Percentiles rank a stretch among this genome's conserved stretches.
Evolutionary conservation across 2,888 invertebrate species (phyloP).

Genomic region (Ormyrus labotus): DNA sequence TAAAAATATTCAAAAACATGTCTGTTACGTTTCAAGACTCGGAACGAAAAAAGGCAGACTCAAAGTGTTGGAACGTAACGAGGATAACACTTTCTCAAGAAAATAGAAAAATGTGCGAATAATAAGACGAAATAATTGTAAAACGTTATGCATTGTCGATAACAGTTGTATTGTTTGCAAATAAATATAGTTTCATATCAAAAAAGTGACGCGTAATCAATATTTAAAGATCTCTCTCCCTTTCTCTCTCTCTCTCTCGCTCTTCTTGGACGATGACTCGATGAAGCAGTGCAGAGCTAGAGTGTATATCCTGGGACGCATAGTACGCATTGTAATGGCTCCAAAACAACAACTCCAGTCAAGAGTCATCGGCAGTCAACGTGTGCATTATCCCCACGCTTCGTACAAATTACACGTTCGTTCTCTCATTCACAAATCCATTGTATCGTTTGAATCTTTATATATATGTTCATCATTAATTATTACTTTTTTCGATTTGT

Average conservation of each 20-base stretch:
- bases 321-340: constrained; percentile 55
- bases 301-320: constrained; percentile 51
- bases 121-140: constrained; percentile 39
- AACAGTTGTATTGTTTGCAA: constrained; percentile 56
- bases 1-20: neutral
- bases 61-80: constrained; percentile 9
- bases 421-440: constrained; percentile 52
- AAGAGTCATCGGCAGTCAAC: constrained; percentile 19
- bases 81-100: constrained; percentile 6
- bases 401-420: constrained; percentile 46
- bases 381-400: constrained; percentile 30
- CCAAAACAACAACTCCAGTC: constrained; percentile 53
- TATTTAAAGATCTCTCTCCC: constrained; percentile 45
- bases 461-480: constrained; percentile 20
- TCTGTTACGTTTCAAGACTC: neutral
- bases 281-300: constrained; percentile 15
- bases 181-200: constrained; percentile 57
- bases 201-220: constrained; percentile 56
- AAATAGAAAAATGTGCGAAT: constrained; percentile 45
- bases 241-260: constrained; percentile 34
- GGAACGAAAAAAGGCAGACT: neutral
- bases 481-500: constrained; percentile 37
- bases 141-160: constrained; percentile 51
- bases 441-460: constrained; percentile 33
- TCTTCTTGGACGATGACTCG: constrained; percentile 30